Base-by-base conservation (phyloP, 2,113 vertebrate species). In the Lophochroa leadbeateri region DNA sequence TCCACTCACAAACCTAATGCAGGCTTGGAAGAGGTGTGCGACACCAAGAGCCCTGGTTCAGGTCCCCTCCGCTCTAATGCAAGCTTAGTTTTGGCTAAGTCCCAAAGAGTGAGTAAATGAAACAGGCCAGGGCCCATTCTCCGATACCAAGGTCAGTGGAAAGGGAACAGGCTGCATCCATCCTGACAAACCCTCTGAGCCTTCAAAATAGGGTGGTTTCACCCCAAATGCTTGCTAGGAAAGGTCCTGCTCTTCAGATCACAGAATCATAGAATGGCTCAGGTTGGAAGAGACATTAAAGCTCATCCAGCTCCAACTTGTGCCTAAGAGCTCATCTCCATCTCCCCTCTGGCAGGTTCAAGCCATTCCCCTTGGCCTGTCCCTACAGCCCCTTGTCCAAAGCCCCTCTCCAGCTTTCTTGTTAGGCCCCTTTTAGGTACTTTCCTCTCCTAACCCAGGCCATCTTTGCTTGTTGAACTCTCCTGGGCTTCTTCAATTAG, bases 71-170 rank as follows among this genome's bases (percentile, higher is more conserved):
- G 13, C 24, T 24, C 35, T 18, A 28, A 41, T 1, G 3, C 24
- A 50, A 71, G 57, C 20, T 20, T 25, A 10, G 13, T 35, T 84
- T 61, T 57, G 35, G 18, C 44, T 15, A 10, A 23, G 35, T 29
- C 41, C 31, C 53, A 37, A 44, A 31, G 41, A 35, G 2, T 33
- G 47, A 67, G 67, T 17, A 25, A 29, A 16, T 4, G 16, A 29
- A 74, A 61, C 2, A 4, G 31, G 31, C 7, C 1, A 1, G 24
- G 25, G 27, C 13, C 5, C 6, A 14, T 23, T 35, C 19, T 17
- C 52, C 72, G 65, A 11, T 20, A 35, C 29, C n/a, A 28, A 60
- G 11, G 17, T 21, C 9, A 7, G 11, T 55, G 47, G 35, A 43
- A 37, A 70, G 6, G 39, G 31, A 49, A 23, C 2, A 44, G 10